Evolutionary conservation across 2,888 invertebrate species (phyloP).

Genomic region (Aspidapion aeneum): DNA sequence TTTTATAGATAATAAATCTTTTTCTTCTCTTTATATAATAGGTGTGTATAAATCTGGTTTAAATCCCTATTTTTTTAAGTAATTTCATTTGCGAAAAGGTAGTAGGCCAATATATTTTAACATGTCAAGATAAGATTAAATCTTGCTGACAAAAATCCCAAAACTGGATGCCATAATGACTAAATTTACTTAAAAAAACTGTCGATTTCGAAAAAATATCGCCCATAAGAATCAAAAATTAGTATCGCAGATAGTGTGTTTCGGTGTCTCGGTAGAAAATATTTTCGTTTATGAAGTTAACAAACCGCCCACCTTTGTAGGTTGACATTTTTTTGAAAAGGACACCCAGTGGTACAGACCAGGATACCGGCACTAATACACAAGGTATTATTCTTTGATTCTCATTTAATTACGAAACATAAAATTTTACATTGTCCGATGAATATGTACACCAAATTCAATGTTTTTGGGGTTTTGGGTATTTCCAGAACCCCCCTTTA

Average conservation of each 20-base stretch:
- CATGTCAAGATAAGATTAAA: not conserved
- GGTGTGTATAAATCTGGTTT: too few species aligned
- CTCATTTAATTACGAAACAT: too few species aligned
- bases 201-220: not conserved
- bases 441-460: too few species aligned
- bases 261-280: constrained; percentile 13
- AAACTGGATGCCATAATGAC: not conserved
- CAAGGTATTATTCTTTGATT: too few species aligned
- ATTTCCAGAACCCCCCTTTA: too few species aligned
- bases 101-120: too few species aligned
- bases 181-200: not conserved
- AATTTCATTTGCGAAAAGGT: too few species aligned
- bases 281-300: constrained; percentile 25
- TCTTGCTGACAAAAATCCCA: not conserved
- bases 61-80: too few species aligned
- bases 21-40: too few species aligned
- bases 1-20: too few species aligned
- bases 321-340: constrained; percentile 19
- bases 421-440: too few species aligned
- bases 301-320: constrained; percentile 24
- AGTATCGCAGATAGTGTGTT: not conserved
- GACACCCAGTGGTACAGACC: not conserved
- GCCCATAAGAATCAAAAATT: not conserved
- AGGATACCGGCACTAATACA: not conserved
- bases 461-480: too few species aligned